These are phyloP conservation scores for Anthonomus grandis DNA, from an alignment of 1,140 invertebrate genomes.

Conservation along the genomic window DNA sequence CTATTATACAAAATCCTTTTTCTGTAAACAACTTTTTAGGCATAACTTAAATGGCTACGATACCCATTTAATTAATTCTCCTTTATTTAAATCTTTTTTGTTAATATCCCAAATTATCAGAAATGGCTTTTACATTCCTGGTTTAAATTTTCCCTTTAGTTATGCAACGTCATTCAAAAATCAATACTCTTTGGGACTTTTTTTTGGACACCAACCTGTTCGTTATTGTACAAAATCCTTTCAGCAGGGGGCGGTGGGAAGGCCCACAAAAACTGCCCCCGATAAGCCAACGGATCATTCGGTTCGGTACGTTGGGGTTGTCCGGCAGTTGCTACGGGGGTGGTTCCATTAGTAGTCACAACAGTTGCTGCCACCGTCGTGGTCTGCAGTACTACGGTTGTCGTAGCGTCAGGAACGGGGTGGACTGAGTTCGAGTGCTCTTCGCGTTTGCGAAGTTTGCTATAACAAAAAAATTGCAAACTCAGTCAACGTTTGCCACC, in stretches of 20 bases:
- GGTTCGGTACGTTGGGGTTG: conserved; percentile 30
- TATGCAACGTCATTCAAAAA: no score
- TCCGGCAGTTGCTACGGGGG: conserved; percentile 29
- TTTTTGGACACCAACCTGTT: conserved; percentile 69
- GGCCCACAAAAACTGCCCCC: conserved; percentile 71
- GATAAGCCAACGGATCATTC: conserved; percentile 34
- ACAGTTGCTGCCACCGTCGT: conserved; percentile 43
- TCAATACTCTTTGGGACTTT: no score
- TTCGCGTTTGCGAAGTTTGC: conserved; percentile 78
- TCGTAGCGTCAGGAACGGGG: conserved; percentile 45
- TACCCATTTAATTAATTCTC: no score
- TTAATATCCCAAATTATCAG: no score
- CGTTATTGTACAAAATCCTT: conserved; percentile 70
- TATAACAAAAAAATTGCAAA: conserved; percentile 44
- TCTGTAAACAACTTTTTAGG: no score
- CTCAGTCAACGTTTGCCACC: not conserved
- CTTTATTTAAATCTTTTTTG: no score
- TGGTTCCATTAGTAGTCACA: conserved; percentile 28
- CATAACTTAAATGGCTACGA: no score
- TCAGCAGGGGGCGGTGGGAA: conserved; percentile 68
- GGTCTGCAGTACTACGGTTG: conserved; percentile 63
- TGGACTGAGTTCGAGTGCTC: conserved; percentile 66
- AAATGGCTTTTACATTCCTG: no score
- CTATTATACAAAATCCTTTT: no score
- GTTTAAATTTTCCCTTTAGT: no score